Base-by-base conservation (phyloP, 35 echinoderm and acorn worm species). In the Holothuria glaberrima region DNA sequence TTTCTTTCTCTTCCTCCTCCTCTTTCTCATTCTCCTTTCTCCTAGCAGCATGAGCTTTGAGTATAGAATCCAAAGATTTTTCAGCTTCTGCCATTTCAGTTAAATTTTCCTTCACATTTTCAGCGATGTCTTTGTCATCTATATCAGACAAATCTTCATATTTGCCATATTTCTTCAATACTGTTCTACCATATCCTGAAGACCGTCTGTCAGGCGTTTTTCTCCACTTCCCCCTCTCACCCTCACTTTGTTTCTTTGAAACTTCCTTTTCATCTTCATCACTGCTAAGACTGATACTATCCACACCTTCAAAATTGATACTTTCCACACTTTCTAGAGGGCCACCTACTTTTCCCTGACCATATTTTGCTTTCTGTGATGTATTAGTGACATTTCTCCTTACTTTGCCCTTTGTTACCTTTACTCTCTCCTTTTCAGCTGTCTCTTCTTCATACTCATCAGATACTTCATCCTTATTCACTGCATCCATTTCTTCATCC, bases 131-230 rank as follows among this genome's bases (percentile, higher is more conserved):
- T 0, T 89, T 69, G 13, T 88, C 83, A 18, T 61, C 89, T 27
- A 66, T 86, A 44, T 70, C 66, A 13, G 75, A 62, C 12, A 84
- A 28, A 29, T 84, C n/a, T 25, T 84, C 18, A 28, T 61, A 84
- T 31, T 57, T 20, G 56, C 80, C 21, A 31, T 84, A 84, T 63
- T 59, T 84, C 12, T 56, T 56, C 54, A 61, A 29, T 54, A 54
- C 16, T 5, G 9, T 54, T 54, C 13, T 54, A 9, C 50, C 50
- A 14, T 54, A 17, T 17, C 50, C 50, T 54, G 50, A 54, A 54
- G 50, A 14, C 3, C 16, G 50, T 54, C 50, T 54, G 50, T 54
- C 50, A 41, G 36, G 7, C 7, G 36, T 60, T 33, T 60, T 58
- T 29, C 21, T 1, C 32, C 21, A 32, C 80, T 63, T 62, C 0